Evolutionary conservation across 2,113 vertebrate species (phyloP).

Genomic region (Gracilinanus agilis): DNA sequence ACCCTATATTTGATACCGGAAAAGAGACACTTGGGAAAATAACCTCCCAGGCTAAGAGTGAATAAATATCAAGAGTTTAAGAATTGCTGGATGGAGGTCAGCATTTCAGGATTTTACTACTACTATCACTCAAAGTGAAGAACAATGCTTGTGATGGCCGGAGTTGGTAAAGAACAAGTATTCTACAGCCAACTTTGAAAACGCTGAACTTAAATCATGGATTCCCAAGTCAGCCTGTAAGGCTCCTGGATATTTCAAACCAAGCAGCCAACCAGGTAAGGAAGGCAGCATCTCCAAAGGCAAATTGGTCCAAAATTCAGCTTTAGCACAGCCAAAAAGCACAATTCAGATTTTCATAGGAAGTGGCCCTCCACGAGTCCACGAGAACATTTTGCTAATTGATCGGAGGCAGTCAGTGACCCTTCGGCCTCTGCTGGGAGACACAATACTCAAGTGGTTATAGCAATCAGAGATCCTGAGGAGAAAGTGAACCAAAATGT

Average conservation of each 20-base stretch:
- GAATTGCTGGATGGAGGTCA: not conserved
- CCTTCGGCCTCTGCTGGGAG: not conserved
- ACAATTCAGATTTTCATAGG: not conserved
- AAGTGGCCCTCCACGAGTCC: accelerated
- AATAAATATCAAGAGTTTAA: not conserved
- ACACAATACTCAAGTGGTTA: not conserved
- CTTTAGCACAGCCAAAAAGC: accelerated
- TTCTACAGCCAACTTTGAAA: not conserved
- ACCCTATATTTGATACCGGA: not conserved
- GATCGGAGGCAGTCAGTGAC: not conserved
- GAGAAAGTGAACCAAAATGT: not conserved
- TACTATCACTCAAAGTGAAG: not conserved
- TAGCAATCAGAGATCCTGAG: not conserved
- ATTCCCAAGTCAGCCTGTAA: not conserved
- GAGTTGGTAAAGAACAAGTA: not conserved
- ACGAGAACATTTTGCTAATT: not conserved
- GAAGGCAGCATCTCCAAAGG: not conserved
- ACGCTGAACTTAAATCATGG: not conserved
- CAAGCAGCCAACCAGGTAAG: not conserved
- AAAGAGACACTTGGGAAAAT: not conserved
- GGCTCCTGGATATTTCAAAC: not conserved
- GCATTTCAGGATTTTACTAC: not conserved
- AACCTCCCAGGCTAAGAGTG: not conserved
- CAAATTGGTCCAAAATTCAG: not conserved
- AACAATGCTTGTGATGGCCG: too few relatives aligned